These are phyloP conservation scores for Macrocentrus cingulum DNA, from an alignment of 1,140 invertebrate genomes.

Conservation along the genomic window DNA sequence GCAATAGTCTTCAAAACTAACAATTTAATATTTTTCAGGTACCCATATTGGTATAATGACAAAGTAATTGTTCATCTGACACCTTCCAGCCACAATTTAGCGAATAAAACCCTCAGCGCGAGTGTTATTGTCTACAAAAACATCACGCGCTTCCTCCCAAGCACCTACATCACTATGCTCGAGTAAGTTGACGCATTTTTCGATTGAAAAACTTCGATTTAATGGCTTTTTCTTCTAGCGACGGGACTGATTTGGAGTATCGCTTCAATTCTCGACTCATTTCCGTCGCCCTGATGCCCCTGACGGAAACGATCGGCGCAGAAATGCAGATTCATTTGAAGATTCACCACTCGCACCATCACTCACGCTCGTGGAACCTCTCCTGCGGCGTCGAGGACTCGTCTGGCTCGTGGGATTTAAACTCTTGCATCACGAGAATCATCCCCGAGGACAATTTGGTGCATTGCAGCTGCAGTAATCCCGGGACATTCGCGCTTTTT, in stretches of 20 bases:
- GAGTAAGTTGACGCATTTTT: constrained; percentile 51
- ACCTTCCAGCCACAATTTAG: constrained; percentile 35
- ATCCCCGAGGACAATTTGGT: constrained; percentile 56
- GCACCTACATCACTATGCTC: constrained; percentile 57
- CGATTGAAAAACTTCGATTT: constrained; percentile 1
- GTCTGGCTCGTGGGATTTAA: constrained; percentile 58
- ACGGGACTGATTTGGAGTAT: constrained; percentile 68
- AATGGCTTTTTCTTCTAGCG: constrained; percentile 49
- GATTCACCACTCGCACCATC: constrained; percentile 45
- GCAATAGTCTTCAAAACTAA: no score
- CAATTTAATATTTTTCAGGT: constrained; percentile 37
- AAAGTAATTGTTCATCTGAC: constrained; percentile 50
- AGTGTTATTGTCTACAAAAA: constrained; percentile 61
- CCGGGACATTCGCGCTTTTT: constrained; percentile 64
- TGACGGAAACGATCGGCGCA: constrained; percentile 36
- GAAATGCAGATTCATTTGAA: constrained; percentile 52
- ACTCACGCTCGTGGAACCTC: constrained; percentile 55
- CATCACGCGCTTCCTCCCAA: constrained; percentile 58
- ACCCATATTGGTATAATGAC: constrained; percentile 56
- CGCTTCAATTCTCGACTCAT: constrained; percentile 66
- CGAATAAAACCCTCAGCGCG: constrained; percentile 39
- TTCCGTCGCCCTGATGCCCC: constrained; percentile 53
- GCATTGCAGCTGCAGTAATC: constrained; percentile 62
- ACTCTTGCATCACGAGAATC: constrained; percentile 58
- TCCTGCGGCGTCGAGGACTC: constrained; percentile 58